Base-by-base conservation (phyloP, 2,113 vertebrate genomes). In the Vulpes vulpes region DNA sequence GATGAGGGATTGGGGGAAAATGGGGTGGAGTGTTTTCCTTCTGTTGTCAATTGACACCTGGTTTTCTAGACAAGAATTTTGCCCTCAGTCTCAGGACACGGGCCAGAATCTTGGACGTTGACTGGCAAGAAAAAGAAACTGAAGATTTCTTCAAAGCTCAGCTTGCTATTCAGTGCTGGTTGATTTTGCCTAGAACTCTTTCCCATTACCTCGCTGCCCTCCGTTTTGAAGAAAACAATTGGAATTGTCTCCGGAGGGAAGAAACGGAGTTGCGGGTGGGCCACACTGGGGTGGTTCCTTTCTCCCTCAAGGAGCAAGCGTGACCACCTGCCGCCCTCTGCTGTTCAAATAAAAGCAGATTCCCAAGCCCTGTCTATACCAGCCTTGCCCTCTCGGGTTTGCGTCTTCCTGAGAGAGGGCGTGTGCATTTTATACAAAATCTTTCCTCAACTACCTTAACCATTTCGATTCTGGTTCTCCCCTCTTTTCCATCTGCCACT, bases 301-400 rank as follows among this genome's bases (percentile, higher is more conserved):
- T 76, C 53, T 2, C 23, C 6, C 4, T 62, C 86, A 65, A 78
- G 71, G 94, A 97, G 96, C 90, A 97, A 96, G 95, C 59, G 11
- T 35, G 59, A 16, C 60, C 17, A 2, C 60, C 83, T 97, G 35
- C 65, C 96, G 98, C 98, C 98, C 98, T 98, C 98, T 99, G 27
- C 98, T 98, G 98, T 98, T 97, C 97, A 97, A 86, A 87, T 95
- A 78, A 95, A 96, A 88, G 51, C 90, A 78, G 5, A 2, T 1
- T 80, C 73, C 81, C 69, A 20, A 23, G 60, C 3, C 0, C 14
- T 3, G 35, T 30, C 64, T 4, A 1, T 5, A 0, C 32, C 51
- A 3, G 64, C 81, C 32, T 67, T 1, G 0, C 14, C 51, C 43
- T 43, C 92, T 23, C 4, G 51, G 27, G 35, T 57, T 53, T 80